A percentile compares a stretch with the other conserved stretches of the same genome.
Conservation (phyloP, 1,140 invertebrate genomes). For the Nylanderia fulva region DNA sequence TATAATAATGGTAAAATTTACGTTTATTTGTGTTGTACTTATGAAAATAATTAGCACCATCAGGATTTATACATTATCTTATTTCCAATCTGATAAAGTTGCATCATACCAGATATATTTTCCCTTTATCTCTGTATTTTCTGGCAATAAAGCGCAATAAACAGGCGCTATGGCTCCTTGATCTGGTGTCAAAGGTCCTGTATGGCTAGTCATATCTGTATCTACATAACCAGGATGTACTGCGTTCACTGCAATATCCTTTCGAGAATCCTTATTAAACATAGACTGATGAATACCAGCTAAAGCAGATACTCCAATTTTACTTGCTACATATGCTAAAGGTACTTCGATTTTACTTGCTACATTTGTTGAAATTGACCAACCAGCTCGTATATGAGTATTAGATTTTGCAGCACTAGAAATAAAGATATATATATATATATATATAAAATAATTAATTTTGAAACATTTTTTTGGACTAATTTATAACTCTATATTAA, state of each 20-base stretch:
- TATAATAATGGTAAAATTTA: conserved; percentile 15
- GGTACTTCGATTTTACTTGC: no score
- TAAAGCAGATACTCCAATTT: conserved; percentile 88
- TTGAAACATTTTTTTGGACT: not conserved
- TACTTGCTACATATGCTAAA: conserved; percentile 89
- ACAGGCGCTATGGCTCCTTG: conserved; percentile 86
- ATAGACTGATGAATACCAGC: conserved; percentile 88
- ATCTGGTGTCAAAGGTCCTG: conserved; percentile 88
- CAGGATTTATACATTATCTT: not conserved
- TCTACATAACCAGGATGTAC: conserved; percentile 89
- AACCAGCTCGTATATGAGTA: conserved; percentile 86
- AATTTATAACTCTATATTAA: not conserved
- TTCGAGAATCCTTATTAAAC: conserved; percentile 83
- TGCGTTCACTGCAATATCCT: conserved; percentile 87
- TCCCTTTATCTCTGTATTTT: conserved; percentile 80
- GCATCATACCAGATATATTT: conserved; percentile 83
- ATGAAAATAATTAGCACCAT: not conserved
- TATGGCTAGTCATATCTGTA: conserved; percentile 90
- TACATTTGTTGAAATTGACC: conserved; percentile 87
- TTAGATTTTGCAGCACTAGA: conserved; percentile 87
- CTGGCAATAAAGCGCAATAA: conserved; percentile 81
- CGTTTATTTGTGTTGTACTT: no score
- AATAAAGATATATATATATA: conserved; percentile 12
- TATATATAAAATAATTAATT: no score
- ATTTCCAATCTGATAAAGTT: conserved; percentile 79